Conservation (phyloP, 2,888 invertebrate genomes). For the Agonopterix heracliana region DNA sequence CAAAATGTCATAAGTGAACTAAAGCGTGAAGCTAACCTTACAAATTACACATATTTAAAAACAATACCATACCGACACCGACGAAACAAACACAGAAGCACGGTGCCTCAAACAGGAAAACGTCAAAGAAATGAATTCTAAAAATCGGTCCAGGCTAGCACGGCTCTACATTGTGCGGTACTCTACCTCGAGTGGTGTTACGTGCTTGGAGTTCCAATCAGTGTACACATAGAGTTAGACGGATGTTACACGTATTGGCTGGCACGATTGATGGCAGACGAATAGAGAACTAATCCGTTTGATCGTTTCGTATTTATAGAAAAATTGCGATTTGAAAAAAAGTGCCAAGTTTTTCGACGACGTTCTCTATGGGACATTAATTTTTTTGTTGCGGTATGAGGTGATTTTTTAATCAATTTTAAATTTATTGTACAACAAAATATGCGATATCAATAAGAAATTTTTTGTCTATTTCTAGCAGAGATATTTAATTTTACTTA, state of each 20-base stretch:
- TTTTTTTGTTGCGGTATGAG: no score
- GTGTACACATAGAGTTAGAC: slow-evolving; percentile 11
- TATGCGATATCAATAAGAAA: no score
- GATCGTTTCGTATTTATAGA: slow-evolving; percentile 28
- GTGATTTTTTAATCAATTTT: no score
- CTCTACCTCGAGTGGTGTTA: background rate
- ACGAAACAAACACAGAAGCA: background rate
- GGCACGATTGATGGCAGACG: slow-evolving; percentile 30
- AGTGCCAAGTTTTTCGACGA: slow-evolving; percentile 2
- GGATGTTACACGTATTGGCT: slow-evolving; percentile 26
- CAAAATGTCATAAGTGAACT: no score
- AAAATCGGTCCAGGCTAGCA: background rate
- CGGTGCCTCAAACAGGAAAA: background rate
- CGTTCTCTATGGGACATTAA: background rate
- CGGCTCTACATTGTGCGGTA: background rate
- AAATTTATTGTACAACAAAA: no score
- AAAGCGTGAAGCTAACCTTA: no score
- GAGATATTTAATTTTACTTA: no score
- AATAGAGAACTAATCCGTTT: slow-evolving; percentile 34
- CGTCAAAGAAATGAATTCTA: background rate
- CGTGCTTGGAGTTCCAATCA: background rate
- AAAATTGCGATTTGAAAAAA: slow-evolving; percentile 11
- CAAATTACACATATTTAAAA: no score
- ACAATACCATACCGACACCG: no score
- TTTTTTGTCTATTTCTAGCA: no score